Evolutionary conservation across 2,797 vertebrate species (phyloP), one percentile per base, ranked within the genome.

Genomic region (Chelonia mydas): DNA sequence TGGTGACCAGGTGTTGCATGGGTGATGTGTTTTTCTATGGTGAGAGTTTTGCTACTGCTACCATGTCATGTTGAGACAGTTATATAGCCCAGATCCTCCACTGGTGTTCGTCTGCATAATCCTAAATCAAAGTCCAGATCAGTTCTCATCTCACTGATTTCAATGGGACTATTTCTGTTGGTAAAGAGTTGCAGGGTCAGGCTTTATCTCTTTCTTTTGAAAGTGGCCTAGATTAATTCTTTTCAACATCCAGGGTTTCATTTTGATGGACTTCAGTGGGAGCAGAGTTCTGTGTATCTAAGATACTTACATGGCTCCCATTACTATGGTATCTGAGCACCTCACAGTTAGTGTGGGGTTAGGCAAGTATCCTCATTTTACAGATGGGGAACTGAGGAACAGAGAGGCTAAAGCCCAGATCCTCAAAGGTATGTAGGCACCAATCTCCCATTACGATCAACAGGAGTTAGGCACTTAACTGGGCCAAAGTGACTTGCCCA

Each of bases 1-100:
- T 21, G 50, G 7, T 31, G 51, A 23, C 57, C 50, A 65, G 21
- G 57, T 81, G 21, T 37, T 28, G 81, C 68, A 74, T 37, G 16
- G 31, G 37, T 72, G 78, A 16, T 7, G 37, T 12, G 33, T 12
- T 74, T 90, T n/a, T 54, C 79, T 25, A 61, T 1, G 11, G 47
- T n/a, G 59, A 61, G 9, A 23, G 23, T 6, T 88, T 80, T 85
- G 25, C 51, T 27, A 45, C 57, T n/a, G 23, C 51, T 27, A 13
- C 28, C 1, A 0, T 16, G 61, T n/a, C 8, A 33, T 5, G 10
- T 8, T 57, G 3, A 74, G 25, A 19, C 1, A 1, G 51, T 65
- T 79, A 37, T 2, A 25, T 15, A 41, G 72, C 6, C n/a, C 79
- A n/a, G 13, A 76, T 25, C 21, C 15, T 74, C 78, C 37, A 2